Evolutionary conservation across 2,113 vertebrate genomes (phyloP).

Genomic region (Aegithalos caudatus): DNA sequence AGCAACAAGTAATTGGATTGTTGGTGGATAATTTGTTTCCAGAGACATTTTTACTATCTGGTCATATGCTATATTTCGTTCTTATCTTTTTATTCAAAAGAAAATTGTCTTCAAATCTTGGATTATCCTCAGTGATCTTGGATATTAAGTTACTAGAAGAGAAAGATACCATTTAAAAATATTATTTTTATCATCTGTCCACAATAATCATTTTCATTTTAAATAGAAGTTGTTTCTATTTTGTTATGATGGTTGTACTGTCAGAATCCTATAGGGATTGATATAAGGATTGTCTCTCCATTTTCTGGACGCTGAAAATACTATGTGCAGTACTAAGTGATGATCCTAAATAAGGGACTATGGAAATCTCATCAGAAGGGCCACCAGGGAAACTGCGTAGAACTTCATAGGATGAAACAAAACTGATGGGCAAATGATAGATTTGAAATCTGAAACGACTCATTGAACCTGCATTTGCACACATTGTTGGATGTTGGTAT

Average conservation of each 20-base stretch:
- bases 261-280: not conserved
- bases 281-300: not conserved
- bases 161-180: not conserved
- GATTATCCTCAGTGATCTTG: slow-evolving; percentile 42
- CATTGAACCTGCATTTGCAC: not conserved
- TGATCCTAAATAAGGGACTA: not conserved
- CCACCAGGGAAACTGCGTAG: not conserved
- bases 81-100: slow-evolving; percentile 60
- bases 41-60: slow-evolving; percentile 57
- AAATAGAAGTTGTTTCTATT: slow-evolving; percentile 16
- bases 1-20: slow-evolving; percentile 72
- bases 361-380: not conserved
- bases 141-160: slow-evolving; percentile 52
- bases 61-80: slow-evolving; percentile 62
- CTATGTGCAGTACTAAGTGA: not conserved
- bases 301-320: not conserved
- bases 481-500: not conserved
- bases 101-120: slow-evolving; percentile 59
- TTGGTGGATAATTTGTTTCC: slow-evolving; percentile 68
- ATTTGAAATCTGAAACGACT: not conserved
- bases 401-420: not conserved
- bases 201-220: slow-evolving; percentile 35
- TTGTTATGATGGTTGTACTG: not conserved
- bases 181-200: not conserved
- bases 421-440: not conserved